Conservation (phyloP, 1,140 invertebrate genomes). For the Aphelinus atriplicis region DNA sequence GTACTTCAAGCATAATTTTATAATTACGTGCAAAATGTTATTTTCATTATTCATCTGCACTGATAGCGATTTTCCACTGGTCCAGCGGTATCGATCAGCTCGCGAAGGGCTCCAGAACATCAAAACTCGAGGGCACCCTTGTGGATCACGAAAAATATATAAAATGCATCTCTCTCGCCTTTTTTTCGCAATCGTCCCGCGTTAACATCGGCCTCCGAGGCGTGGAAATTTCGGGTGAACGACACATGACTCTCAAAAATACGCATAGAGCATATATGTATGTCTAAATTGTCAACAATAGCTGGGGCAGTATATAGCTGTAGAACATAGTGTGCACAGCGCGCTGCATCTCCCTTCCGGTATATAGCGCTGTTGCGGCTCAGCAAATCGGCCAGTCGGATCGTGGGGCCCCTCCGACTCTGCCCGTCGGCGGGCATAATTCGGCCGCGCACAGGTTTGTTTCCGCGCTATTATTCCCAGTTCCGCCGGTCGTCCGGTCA, state of each 20-base stretch:
- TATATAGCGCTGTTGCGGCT: conserved; percentile 20
- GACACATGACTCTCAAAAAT: not conserved
- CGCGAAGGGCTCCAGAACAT: too few relatives aligned
- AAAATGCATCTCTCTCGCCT: not conserved
- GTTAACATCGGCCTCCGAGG: conserved; percentile 23
- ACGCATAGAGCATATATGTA: not conserved
- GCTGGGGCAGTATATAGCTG: not conserved
- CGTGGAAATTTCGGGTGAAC: conserved; percentile 40
- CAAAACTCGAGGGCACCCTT: too few relatives aligned
- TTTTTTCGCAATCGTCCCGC: not conserved
- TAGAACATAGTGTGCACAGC: not conserved
- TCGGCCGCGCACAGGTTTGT: conserved; percentile 47
- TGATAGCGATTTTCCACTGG: too few relatives aligned
- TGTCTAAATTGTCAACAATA: conserved; percentile 2
- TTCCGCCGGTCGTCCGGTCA: conserved; percentile 54
- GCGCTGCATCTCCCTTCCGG: conserved; percentile 52
- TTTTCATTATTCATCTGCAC: too few relatives aligned
- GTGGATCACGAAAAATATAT: too few relatives aligned
- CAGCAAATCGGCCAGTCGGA: conserved; percentile 53
- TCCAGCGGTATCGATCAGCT: too few relatives aligned
- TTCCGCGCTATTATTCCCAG: conserved; percentile 62
- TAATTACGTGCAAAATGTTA: too few relatives aligned
- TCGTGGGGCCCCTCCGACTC: conserved; percentile 37
- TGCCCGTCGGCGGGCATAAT: conserved; percentile 62
- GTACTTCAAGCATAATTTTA: too few relatives aligned